These are phyloP conservation scores for Ephestia elutella DNA, from an alignment of 1,140 invertebrate species.

Conservation along the genomic window DNA sequence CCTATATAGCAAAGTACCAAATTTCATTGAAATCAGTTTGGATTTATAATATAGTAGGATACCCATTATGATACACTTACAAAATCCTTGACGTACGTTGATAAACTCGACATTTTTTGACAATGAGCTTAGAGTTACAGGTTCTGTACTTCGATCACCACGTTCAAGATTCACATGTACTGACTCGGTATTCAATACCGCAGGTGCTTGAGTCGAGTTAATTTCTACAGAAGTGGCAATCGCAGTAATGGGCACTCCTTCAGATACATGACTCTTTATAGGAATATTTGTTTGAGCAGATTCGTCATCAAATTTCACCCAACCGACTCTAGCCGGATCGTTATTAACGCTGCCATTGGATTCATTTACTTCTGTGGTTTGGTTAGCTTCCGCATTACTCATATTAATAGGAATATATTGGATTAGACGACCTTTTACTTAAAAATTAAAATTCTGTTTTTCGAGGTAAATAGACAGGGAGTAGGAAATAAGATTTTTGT, in stretches of 20 bases:
- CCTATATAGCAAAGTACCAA: no score
- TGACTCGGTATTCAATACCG: conserved; percentile 59
- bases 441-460: no score
- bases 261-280: conserved; percentile 19
- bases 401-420: conserved; percentile 21
- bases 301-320: conserved; percentile 69
- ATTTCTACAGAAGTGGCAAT: conserved; percentile 18
- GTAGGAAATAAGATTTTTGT: no score
- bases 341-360: conserved; percentile 46
- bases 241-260: conserved; percentile 20
- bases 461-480: no score
- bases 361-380: conserved; percentile 31
- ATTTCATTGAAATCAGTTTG: no score
- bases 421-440: background rate
- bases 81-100: conserved; percentile 75
- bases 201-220: conserved; percentile 35
- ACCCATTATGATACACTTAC: conserved; percentile 53
- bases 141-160: conserved; percentile 52
- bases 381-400: conserved; percentile 42
- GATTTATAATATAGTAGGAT: no score
- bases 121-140: conserved; percentile 45
- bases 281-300: conserved; percentile 32
- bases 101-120: conserved; percentile 75
- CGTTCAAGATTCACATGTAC: conserved; percentile 62
- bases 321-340: conserved; percentile 46